Base-by-base conservation (phyloP, 2,797 vertebrate species). In the Ispidina picta region DNA sequence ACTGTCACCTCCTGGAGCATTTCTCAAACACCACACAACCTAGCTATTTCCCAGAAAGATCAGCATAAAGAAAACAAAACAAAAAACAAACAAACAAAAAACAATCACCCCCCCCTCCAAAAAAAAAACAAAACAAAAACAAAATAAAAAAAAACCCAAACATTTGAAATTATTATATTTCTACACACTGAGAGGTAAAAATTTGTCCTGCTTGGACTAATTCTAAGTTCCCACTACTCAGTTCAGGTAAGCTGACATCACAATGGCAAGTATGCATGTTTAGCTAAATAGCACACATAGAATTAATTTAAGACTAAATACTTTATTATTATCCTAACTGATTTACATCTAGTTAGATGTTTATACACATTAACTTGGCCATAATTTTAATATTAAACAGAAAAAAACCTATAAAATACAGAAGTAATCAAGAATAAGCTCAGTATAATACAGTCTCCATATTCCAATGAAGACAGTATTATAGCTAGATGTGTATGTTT, bases 301-400 rank as follows among this genome's bases (percentile, higher is more conserved):
- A 92, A 84, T 51, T 59, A 55, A 52, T 79, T 66, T 74, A 10
- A 78, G 78, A 74, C 21, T 44, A 88, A 73, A 74, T 23, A 54
- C 65, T 62, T 83, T 3, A 58, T 43, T 83, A 74, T 71, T 64
- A 76, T 15, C 35, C 8, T 41, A 65, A 56, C 15, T 12, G 21
- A 56, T 71, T 83, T 68, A 62, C 10, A 74, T 31, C 19, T n/a
- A 44, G 10, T 68, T 73, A 68, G 16, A 68, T 54, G 12, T n/a
- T 85, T 54, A 49, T 60, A 73, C 8, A 68, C 22, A 76, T 68
- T 60, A 77, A 66, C 10, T 43, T 54, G 39, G n/a, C 26, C 31
- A 51, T 56, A 71, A 64, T n/a, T 55, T 29, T 60, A 75, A 55
- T 26, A 73, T 51, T 69, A 73, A 63, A 52, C 15, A 7, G 33